Percentiles rank a stretch among this genome's conserved stretches.
These are phyloP conservation scores for Pangasius larnaudii DNA, from an alignment of 2,797 vertebrate genomes.

Conservation along the genomic window DNA sequence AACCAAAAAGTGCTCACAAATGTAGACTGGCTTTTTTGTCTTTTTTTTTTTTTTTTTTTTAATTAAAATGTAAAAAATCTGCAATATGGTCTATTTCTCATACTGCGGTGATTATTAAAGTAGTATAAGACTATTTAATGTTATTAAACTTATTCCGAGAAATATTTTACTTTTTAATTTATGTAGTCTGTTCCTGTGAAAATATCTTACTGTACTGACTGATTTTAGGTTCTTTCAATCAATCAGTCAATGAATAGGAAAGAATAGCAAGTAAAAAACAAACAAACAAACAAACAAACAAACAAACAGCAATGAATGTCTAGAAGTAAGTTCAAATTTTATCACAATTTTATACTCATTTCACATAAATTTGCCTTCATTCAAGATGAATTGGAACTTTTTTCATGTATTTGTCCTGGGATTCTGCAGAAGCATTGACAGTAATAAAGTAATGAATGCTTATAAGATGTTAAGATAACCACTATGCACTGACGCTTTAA, in stretches of 20 bases:
- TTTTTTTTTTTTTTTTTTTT: background rate
- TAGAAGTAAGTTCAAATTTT: background rate
- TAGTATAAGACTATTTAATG: background rate
- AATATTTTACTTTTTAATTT: background rate
- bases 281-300: too few relatives aligned
- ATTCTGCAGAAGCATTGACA: background rate
- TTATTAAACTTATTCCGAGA: background rate
- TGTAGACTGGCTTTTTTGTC: background rate
- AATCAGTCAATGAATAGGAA: too few relatives aligned
- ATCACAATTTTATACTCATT: too few relatives aligned
- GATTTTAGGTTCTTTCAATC: background rate
- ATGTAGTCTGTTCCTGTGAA: background rate
- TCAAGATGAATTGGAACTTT: background rate
- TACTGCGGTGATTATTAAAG: background rate
- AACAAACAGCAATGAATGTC: background rate
- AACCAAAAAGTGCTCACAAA: background rate
- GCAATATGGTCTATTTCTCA: background rate
- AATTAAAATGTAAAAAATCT: too few relatives aligned
- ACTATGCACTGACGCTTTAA: background rate
- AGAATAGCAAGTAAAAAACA: too few relatives aligned
- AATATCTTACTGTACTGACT: background rate
- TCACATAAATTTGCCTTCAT: background rate
- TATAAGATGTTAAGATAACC: background rate
- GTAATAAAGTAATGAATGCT: background rate
- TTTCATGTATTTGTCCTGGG: background rate